Evolutionary conservation across 2,888 invertebrate species (phyloP).

Genomic region (Dendrolimus houi): DNA sequence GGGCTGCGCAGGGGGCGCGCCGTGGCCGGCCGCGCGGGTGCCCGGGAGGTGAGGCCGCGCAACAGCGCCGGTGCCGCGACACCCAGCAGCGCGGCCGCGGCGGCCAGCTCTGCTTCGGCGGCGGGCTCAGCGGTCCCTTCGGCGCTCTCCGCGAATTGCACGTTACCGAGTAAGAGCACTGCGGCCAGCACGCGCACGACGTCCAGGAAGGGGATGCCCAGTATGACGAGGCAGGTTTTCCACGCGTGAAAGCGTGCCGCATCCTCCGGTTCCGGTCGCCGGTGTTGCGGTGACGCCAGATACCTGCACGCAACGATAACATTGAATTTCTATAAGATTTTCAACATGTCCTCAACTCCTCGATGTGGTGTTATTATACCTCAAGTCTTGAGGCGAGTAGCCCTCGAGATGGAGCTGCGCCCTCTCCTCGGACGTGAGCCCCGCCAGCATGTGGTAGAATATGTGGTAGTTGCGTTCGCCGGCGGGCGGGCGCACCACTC

Average conservation of each 20-base stretch:
- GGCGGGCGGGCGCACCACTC: slow-evolving; percentile 89
- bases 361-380: slow-evolving; percentile 57
- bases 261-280: slow-evolving; percentile 67
- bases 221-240: slow-evolving; percentile 92
- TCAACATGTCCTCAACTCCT: not conserved
- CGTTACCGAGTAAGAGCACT: slow-evolving; percentile 93
- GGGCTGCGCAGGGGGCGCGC: slow-evolving; percentile 89
- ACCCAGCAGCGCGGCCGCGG: slow-evolving; percentile 87
- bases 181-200: slow-evolving; percentile 94
- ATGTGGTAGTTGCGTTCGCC: slow-evolving; percentile 97
- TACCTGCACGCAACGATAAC: slow-evolving; percentile 58
- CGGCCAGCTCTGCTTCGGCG: slow-evolving; percentile 88
- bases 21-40: slow-evolving; percentile 77
- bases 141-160: slow-evolving; percentile 89
- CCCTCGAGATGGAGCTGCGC: slow-evolving; percentile 91
- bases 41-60: slow-evolving; percentile 88
- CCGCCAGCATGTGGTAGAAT: slow-evolving; percentile 96
- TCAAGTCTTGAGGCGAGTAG: slow-evolving; percentile 86
- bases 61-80: slow-evolving; percentile 85
- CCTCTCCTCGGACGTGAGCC: slow-evolving; percentile 90
- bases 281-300: slow-evolving; percentile 81
- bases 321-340: not conserved
- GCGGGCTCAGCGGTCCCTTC: slow-evolving; percentile 86
- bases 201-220: slow-evolving; percentile 96
- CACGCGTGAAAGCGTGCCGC: slow-evolving; percentile 86